Conservation (phyloP, 2,113 vertebrate species). For the Thryonomys swinderianus region DNA sequence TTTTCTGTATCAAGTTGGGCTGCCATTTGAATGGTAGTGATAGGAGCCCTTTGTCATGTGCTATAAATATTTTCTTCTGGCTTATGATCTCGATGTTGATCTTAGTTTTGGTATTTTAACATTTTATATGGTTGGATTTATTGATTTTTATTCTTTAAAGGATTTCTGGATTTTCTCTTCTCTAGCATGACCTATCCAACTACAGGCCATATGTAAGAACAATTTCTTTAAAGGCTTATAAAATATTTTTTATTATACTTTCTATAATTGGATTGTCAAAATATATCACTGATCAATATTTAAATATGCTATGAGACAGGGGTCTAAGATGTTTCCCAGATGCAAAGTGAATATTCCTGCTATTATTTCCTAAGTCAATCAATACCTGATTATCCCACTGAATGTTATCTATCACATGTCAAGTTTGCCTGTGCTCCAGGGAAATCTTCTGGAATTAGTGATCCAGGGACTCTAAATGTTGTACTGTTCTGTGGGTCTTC, state of each 20-base stretch:
- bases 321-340: not conserved
- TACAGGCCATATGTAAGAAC: not conserved
- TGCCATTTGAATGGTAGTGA: not conserved
- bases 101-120: not conserved
- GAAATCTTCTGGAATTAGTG: not conserved
- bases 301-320: not conserved
- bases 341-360: not conserved
- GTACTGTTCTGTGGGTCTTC: not conserved
- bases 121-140: slow-evolving; percentile 25
- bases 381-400: not conserved
- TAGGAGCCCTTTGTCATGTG: not conserved
- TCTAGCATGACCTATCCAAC: not conserved
- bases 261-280: slow-evolving; percentile 35
- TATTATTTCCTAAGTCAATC: slow-evolving; percentile 28
- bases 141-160: not conserved
- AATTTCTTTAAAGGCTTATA: not conserved
- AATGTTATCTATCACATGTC: not conserved
- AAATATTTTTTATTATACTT: not conserved
- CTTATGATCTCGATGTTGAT: not conserved
- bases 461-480: not conserved
- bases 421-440: not conserved
- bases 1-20: slow-evolving; percentile 1
- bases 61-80: slow-evolving; percentile 12
- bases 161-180: not conserved
- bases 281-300: not conserved